phyloP scores from a whole-genome alignment of 2,797 vertebrate genomes.

The Muscicapa striata region DNA sequence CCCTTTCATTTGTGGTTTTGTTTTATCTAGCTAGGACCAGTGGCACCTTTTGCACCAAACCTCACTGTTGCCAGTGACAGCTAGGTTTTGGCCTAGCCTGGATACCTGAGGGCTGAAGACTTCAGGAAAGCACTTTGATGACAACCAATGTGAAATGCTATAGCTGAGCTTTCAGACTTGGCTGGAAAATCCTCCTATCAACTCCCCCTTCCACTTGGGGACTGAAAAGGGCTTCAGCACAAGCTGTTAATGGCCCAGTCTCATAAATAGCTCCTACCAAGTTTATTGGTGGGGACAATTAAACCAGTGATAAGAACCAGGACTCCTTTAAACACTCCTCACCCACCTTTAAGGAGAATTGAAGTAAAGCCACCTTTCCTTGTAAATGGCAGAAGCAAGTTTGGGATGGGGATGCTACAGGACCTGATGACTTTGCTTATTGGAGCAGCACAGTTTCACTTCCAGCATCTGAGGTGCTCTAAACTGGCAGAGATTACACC shows the following conservation, averaged over 20 bases:
- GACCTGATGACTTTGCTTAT: not conserved
- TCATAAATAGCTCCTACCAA: not conserved
- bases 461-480: not conserved
- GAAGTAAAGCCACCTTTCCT: slow-evolving; percentile 6
- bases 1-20: not conserved
- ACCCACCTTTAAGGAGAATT: not conserved
- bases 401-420: not conserved
- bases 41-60: slow-evolving; percentile 31
- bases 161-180: slow-evolving; percentile 29
- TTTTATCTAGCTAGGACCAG: slow-evolving; percentile 18
- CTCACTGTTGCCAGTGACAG: slow-evolving; percentile 16
- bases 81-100: slow-evolving; percentile 20
- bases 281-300: not conserved
- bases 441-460: not conserved
- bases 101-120: slow-evolving; percentile 31
- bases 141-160: slow-evolving; percentile 59
- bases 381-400: not conserved
- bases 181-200: not conserved
- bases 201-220: not conserved
- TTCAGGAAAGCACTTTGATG: slow-evolving; percentile 64
- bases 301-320: not conserved
- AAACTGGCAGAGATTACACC: not conserved
- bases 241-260: not conserved
- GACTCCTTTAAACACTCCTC: not conserved
- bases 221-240: not conserved